phyloP scores from a whole-genome alignment of 2,113 vertebrate species.

The Cathartes aura region DNA sequence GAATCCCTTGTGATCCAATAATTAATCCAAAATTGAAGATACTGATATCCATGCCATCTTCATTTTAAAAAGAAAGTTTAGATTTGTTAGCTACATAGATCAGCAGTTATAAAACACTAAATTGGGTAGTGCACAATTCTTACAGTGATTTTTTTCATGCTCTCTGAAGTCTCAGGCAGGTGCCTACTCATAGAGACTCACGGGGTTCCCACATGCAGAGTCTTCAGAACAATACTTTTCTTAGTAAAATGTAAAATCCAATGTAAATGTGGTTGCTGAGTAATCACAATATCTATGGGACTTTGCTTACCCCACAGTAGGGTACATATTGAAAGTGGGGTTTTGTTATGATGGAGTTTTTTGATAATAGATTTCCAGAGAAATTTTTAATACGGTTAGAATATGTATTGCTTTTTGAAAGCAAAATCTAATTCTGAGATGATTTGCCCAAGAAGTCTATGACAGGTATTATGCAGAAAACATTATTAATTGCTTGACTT shows the following conservation, averaged over 20 bases:
- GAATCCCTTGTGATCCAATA: not conserved
- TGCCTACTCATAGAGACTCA: not conserved
- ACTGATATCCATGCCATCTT: not conserved
- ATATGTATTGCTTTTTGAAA: not conserved
- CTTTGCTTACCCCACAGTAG: not conserved
- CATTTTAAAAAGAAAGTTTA: not conserved
- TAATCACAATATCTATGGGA: not conserved
- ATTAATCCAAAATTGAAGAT: not conserved
- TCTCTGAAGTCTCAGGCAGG: not conserved
- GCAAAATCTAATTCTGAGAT: not conserved
- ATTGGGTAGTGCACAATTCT: not conserved
- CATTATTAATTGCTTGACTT: not conserved
- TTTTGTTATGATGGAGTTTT: accelerated
- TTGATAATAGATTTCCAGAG: not conserved
- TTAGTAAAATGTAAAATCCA: not conserved
- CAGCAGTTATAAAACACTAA: not conserved
- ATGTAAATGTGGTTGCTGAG: accelerated
- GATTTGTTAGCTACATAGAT: not conserved
- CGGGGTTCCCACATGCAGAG: not conserved
- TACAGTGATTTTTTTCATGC: not conserved
- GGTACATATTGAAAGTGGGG: not conserved
- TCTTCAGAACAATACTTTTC: not conserved
- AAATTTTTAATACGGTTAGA: not conserved
- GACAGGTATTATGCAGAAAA: not conserved
- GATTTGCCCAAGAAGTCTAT: not conserved